Conservation (phyloP, 1,140 invertebrate genomes). For the Ceratosolen solmsi region DNA sequence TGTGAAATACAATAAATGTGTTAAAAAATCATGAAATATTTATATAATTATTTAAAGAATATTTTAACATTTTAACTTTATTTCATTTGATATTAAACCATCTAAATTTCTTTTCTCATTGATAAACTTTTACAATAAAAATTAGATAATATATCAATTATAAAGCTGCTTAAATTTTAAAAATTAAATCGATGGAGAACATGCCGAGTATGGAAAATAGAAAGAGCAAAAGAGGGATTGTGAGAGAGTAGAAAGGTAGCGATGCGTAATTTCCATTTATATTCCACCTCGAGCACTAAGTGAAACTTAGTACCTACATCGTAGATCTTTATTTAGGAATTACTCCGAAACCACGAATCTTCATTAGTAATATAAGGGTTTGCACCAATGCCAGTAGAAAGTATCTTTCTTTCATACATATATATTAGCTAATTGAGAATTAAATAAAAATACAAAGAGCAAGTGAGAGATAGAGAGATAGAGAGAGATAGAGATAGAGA, state of each 20-base stretch:
- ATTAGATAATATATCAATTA: no score
- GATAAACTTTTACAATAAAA: background rate
- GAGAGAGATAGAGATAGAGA: background rate
- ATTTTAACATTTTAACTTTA: no score
- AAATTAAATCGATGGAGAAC: no score
- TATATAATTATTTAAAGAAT: no score
- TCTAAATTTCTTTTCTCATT: no score
- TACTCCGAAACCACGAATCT: constrained; percentile 59
- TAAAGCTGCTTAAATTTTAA: no score
- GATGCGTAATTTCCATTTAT: constrained; percentile 56
- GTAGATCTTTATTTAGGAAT: constrained; percentile 62
- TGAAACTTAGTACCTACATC: constrained; percentile 59
- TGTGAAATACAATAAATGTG: no score
- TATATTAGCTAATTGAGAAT: background rate
- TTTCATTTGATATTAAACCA: no score
- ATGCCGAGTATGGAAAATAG: no score
- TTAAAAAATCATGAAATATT: no score
- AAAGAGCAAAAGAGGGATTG: background rate
- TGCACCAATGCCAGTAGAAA: background rate
- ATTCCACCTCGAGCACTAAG: constrained; percentile 50
- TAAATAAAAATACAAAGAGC: background rate
- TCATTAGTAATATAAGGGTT: constrained; percentile 61
- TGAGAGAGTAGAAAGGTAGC: constrained; percentile 24
- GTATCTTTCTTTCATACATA: background rate
- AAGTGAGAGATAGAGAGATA: background rate